A percentile compares a stretch with the other conserved stretches of the same genome.
Evolutionary conservation across 2,888 invertebrate genomes (phyloP).

Genomic region (Hirtodrosophila duncani): DNA sequence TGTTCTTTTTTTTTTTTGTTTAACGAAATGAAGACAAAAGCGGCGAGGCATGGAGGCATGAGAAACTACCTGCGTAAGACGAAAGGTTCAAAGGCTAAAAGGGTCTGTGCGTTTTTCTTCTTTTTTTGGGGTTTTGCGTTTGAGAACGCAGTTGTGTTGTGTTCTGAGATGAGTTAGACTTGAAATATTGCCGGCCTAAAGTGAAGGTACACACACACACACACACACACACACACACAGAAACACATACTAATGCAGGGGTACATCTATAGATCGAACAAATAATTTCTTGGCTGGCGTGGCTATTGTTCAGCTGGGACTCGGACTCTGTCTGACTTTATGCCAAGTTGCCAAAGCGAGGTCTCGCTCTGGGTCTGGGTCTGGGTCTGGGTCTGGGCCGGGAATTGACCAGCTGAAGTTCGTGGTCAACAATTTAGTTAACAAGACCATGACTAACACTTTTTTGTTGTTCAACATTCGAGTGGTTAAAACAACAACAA

Average conservation of each 20-base stretch:
- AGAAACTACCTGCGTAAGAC: constrained; percentile 54
- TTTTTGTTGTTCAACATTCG: constrained; percentile 42
- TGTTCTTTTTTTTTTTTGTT: too few species aligned
- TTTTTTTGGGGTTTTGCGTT: constrained; percentile 14
- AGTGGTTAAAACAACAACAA: constrained; percentile 44
- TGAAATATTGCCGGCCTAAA: constrained; percentile 47
- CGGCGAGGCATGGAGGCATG: constrained; percentile 7
- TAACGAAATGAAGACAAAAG: constrained; percentile 49
- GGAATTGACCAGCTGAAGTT: constrained; percentile 52
- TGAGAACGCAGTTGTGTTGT: too few species aligned
- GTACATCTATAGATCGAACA: constrained; percentile 51
- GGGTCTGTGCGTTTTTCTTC: constrained; percentile 39
- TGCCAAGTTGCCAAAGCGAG: constrained; percentile 15
- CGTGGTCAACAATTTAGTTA: constrained; percentile 69
- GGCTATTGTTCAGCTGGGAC: constrained; percentile 36
- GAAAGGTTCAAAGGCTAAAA: constrained; percentile 70
- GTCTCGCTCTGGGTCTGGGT: constrained; percentile 3
- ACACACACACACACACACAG: constrained; percentile 7
- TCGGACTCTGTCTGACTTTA: constrained; percentile 15
- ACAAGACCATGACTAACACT: constrained; percentile 74
- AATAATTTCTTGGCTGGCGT: constrained; percentile 42
- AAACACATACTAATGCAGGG: background rate
- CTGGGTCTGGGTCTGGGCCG: constrained; percentile 14
- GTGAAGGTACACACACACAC: constrained; percentile 9
- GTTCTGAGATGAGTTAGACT: constrained; percentile 16